These are phyloP conservation scores for Zhengitettix transpicula DNA, from an alignment of 2,888 invertebrate species.

Conservation along the genomic window DNA sequence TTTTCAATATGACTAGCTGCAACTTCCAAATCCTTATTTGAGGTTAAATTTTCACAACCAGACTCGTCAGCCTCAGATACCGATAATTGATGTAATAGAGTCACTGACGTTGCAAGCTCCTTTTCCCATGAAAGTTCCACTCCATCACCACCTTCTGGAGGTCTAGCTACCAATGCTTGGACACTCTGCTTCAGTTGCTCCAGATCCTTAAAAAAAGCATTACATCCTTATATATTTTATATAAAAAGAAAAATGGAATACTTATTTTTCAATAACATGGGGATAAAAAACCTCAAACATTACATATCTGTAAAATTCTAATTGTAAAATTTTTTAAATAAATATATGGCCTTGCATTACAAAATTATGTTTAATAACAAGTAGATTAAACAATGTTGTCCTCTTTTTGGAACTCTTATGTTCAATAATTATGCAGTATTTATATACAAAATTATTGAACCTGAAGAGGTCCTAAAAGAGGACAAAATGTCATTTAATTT, in stretches of 20 bases:
- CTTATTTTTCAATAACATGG: too few relatives aligned
- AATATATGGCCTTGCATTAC: neutral
- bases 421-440: neutral
- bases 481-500: neutral
- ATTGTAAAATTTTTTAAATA: too few relatives aligned
- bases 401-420: neutral
- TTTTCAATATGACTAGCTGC: neutral
- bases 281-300: too few relatives aligned
- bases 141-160: slow-evolving; percentile 49
- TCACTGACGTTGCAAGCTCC: neutral
- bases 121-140: neutral
- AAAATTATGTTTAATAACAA: neutral
- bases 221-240: neutral
- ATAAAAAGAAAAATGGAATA: too few relatives aligned
- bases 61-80: neutral
- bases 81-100: neutral
- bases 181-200: slow-evolving; percentile 52
- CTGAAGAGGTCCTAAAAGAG: too few relatives aligned
- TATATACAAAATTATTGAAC: too few relatives aligned
- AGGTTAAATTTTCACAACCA: neutral
- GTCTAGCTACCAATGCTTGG: slow-evolving; percentile 53
- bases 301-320: too few relatives aligned
- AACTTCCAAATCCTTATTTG: neutral
- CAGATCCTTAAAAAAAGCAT: slow-evolving; percentile 25
- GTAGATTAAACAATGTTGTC: neutral